Conservation (phyloP, 2,113 vertebrate genomes). For the Pholis gunnellus region DNA sequence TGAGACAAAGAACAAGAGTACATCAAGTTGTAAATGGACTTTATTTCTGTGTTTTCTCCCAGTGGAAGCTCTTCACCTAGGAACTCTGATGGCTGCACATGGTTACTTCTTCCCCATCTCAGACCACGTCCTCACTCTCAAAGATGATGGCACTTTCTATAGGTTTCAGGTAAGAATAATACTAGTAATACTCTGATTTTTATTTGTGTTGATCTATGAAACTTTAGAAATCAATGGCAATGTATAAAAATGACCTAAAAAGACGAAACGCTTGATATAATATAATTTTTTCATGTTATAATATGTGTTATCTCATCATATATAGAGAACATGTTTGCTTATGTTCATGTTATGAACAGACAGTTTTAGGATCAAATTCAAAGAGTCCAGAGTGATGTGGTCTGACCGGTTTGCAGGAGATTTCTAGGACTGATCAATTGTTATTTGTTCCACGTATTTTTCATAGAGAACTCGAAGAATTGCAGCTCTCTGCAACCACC, state of each 20-base stretch:
- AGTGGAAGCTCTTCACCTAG: slow-evolving; percentile 97
- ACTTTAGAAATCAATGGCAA: neutral
- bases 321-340: neutral
- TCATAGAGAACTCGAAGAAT: neutral
- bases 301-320: neutral
- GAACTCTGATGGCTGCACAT: slow-evolving; percentile 96
- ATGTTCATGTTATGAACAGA: neutral
- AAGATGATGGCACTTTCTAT: slow-evolving; percentile 98
- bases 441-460: neutral
- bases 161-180: slow-evolving; percentile 90
- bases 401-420: neutral
- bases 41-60: slow-evolving; percentile 61
- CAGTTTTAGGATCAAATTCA: neutral
- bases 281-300: neutral
- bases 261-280: neutral
- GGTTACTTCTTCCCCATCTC: slow-evolving; percentile 99
- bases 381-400: neutral
- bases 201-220: neutral
- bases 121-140: slow-evolving; percentile 96
- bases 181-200: neutral
- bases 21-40: slow-evolving; percentile 9
- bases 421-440: neutral
- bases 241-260: neutral
- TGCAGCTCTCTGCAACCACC: neutral
- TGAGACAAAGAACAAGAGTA: neutral